Conservation (phyloP, 2,888 invertebrate species). For the Cheilosia pagana region DNA sequence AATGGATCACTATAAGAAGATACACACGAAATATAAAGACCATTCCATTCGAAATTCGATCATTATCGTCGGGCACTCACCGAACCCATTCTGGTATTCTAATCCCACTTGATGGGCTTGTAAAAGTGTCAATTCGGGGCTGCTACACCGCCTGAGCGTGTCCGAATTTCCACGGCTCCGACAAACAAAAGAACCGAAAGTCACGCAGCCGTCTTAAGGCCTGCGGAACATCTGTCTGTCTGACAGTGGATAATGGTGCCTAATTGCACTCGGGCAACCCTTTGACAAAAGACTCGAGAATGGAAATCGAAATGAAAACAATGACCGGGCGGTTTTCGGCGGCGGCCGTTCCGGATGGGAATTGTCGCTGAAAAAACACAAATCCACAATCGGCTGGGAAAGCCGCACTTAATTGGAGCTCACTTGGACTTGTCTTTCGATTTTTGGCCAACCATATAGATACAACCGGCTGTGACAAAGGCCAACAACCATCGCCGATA, state of each 20-base stretch:
- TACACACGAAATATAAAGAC: conserved; percentile 44
- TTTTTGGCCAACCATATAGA: conserved; percentile 33
- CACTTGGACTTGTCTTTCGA: conserved; percentile 32
- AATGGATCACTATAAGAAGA: conserved; percentile 45
- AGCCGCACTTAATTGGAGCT: conserved; percentile 53
- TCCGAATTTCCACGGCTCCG: conserved; percentile 55
- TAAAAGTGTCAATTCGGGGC: conserved; percentile 71
- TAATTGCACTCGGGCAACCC: conserved; percentile 66
- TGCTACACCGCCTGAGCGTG: conserved; percentile 25
- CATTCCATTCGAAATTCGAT: conserved; percentile 64
- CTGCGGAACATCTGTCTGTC: conserved; percentile 32
- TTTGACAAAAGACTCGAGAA: conserved; percentile 46
- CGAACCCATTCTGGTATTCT: conserved; percentile 23
- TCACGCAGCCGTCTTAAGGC: conserved; percentile 51
- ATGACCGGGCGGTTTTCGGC: conserved; percentile 31
- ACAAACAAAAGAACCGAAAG: conserved; percentile 53
- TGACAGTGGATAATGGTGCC: conserved; percentile 63
- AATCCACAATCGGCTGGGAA: conserved; percentile 35
- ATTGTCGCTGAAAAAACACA: conserved; percentile 39
- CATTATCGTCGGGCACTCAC: conserved; percentile 64
- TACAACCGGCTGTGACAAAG: conserved; percentile 55
- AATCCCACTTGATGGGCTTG: conserved; percentile 72
- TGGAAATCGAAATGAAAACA: conserved; percentile 68
- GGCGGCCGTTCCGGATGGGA: conserved; percentile 16
- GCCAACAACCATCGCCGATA: conserved; percentile 72